A percentile compares a stretch with the other conserved stretches of the same genome.
Evolutionary conservation across 2,888 invertebrate genomes (phyloP).

Genomic region (Cheilosia scutellata): DNA sequence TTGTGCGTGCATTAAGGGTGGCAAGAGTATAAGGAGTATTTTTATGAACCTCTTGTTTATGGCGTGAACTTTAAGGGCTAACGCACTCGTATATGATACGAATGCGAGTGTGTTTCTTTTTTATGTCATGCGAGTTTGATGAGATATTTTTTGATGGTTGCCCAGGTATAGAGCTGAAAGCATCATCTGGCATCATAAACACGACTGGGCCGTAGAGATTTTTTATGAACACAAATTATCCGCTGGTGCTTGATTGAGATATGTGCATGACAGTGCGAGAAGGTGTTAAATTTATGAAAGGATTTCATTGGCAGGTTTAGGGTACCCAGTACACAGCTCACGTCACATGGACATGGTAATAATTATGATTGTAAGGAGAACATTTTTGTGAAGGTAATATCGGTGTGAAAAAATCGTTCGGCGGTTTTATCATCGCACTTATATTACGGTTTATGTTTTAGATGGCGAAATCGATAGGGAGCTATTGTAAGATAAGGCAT

Average conservation of each 20-base stretch:
- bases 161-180: not conserved
- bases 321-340: not conserved
- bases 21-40: not conserved
- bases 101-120: conserved; percentile 2
- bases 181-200: conserved; percentile 39
- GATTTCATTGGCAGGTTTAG: conserved; percentile 27
- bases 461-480: too few relatives aligned
- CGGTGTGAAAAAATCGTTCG: not conserved
- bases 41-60: conserved; percentile 16
- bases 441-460: not conserved
- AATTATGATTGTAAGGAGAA: not conserved
- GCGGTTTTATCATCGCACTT: not conserved
- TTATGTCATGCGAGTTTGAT: conserved; percentile 30
- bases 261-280: not conserved
- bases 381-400: not conserved
- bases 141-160: conserved; percentile 22
- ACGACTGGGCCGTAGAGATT: conserved; percentile 13
- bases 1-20: not conserved
- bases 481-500: too few relatives aligned
- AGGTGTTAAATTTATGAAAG: conserved; percentile 18
- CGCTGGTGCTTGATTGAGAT: conserved; percentile 1
- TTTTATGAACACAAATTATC: conserved; percentile 34
- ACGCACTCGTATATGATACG: not conserved
- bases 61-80: conserved; percentile 9
- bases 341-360: not conserved